phyloP scores from a whole-genome alignment of 2,797 vertebrate species.

The Pipistrellus pipistrellus region DNA sequence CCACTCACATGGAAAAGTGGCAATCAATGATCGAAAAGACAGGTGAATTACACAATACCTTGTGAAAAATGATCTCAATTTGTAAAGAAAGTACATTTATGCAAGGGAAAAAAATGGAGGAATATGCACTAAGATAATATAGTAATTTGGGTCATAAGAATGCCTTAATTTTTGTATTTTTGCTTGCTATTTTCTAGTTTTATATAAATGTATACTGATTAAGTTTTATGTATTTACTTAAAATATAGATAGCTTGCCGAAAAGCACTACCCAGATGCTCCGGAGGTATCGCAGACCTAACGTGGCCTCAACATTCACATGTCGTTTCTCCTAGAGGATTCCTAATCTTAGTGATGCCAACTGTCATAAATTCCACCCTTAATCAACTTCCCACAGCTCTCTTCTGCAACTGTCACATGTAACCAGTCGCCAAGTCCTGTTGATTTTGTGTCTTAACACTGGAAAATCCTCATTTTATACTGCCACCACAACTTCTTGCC shows the following conservation, averaged over 20 bases:
- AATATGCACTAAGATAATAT: not conserved
- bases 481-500: not conserved
- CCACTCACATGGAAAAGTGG: not conserved
- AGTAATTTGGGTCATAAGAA: not conserved
- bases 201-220: not conserved
- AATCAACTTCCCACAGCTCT: not conserved
- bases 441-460: slow-evolving; percentile 35
- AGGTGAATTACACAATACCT: not conserved
- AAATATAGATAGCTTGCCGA: not conserved
- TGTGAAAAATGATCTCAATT: not conserved
- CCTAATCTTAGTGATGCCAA: not conserved
- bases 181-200: slow-evolving; percentile 12
- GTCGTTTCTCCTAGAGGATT: not conserved
- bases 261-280: slow-evolving; percentile 20
- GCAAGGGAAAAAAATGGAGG: slow-evolving; percentile 10
- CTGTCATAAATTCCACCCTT: not conserved
- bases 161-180: not conserved
- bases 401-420: not conserved
- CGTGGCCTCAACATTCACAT: not conserved
- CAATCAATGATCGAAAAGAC: slow-evolving; percentile 3
- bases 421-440: not conserved
- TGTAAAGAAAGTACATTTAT: not conserved
- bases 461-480: slow-evolving; percentile 22
- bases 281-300: not conserved
- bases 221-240: not conserved